Conservation (phyloP, 2,797 vertebrate genomes). For the Manis pentadactyla region DNA sequence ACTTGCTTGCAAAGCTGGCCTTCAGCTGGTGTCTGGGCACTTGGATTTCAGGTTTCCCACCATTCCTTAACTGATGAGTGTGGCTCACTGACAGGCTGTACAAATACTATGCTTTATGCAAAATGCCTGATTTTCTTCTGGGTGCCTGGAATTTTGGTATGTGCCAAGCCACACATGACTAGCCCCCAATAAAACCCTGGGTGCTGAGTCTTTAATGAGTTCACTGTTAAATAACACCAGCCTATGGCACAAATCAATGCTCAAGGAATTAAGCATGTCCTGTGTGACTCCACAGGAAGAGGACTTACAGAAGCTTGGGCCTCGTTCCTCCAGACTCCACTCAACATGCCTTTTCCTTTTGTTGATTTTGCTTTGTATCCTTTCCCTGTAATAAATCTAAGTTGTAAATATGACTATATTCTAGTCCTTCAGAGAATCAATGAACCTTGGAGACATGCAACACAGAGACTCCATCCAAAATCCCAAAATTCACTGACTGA, state of each 20-base stretch:
- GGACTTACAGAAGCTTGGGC: neutral
- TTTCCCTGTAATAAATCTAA: neutral
- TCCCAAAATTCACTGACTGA: neutral
- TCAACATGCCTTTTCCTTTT: neutral
- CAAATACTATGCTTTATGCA: neutral
- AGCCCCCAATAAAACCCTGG: neutral
- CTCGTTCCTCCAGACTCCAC: neutral
- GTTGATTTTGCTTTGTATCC: neutral
- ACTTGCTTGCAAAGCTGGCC: neutral
- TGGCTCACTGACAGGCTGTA: neutral
- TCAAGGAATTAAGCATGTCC: neutral
- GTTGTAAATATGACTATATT: neutral
- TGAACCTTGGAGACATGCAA: neutral
- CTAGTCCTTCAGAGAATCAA: neutral
- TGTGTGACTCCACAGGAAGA: neutral
- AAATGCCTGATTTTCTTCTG: neutral
- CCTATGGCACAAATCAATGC: accelerated
- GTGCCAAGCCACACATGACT: neutral
- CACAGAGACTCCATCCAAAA: neutral
- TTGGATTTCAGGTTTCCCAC: neutral
- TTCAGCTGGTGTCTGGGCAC: neutral
- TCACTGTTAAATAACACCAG: neutral
- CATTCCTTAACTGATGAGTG: neutral
- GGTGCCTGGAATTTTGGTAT: neutral
- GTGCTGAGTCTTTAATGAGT: neutral